A percentile compares a stretch with the other conserved stretches of the same genome.
Evolutionary conservation across 2,113 vertebrate species (phyloP).

Genomic region (Phalacrocorax pelagicus): DNA sequence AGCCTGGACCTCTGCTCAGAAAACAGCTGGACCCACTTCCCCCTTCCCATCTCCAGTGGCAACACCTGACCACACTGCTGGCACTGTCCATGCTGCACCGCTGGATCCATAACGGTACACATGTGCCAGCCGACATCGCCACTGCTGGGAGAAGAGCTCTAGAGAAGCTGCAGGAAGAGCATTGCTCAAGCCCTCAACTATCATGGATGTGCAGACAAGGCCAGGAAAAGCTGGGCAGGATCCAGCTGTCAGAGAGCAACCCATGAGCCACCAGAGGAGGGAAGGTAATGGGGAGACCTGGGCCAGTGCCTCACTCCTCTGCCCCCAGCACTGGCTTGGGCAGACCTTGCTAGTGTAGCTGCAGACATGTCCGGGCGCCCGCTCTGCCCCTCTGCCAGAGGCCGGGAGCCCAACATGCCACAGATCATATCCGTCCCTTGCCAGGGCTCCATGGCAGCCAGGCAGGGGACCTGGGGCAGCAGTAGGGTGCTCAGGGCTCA

Average conservation of each 20-base stretch:
- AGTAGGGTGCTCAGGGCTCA: background rate
- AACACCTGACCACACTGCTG: rapidly evolving
- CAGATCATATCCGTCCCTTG: rapidly evolving
- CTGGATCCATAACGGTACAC: rapidly evolving
- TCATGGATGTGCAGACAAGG: background rate
- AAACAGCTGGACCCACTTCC: background rate
- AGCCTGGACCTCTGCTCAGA: background rate
- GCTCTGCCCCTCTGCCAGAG: background rate
- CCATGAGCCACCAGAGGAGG: rapidly evolving
- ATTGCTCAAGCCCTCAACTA: background rate
- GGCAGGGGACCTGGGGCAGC: too few relatives aligned
- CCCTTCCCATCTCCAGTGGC: background rate
- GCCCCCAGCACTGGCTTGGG: rapidly evolving
- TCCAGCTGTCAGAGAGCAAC: rapidly evolving
- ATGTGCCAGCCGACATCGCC: rapidly evolving
- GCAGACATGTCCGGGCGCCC: rapidly evolving
- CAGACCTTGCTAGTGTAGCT: background rate
- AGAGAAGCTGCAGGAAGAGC: background rate
- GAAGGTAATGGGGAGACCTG: background rate
- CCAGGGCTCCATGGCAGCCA: background rate
- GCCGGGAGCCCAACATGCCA: rapidly evolving
- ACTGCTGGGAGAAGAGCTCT: background rate
- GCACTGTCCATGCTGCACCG: rapidly evolving
- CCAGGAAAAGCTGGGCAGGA: background rate
- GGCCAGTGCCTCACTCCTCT: background rate